Evolutionary conservation across 2,797 vertebrate species (phyloP).

Genomic region (Pempheris klunzingeri): DNA sequence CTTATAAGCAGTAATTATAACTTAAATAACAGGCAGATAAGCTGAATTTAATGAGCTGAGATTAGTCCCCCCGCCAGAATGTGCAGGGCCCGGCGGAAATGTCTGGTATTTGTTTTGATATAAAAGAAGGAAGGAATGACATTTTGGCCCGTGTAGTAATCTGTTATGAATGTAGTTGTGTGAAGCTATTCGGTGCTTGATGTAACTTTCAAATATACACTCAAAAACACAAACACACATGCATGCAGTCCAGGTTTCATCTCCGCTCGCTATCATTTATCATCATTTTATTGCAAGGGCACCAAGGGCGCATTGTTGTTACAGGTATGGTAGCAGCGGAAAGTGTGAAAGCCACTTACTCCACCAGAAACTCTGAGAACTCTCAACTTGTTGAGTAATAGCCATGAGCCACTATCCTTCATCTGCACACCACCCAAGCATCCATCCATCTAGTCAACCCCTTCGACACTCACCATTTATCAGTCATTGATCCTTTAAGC

Average conservation of each 20-base stretch:
- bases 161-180: background rate
- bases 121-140: background rate
- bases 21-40: conserved; percentile 20
- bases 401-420: conserved; percentile 46
- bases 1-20: conserved; percentile 41
- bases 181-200: background rate
- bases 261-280: conserved; percentile 65
- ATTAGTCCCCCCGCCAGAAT: background rate
- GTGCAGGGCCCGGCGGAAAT: background rate
- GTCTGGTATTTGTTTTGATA: background rate
- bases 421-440: conserved; percentile 46
- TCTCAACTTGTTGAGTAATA: conserved; percentile 74
- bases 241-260: conserved; percentile 33
- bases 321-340: conserved; percentile 62
- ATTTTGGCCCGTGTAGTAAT: background rate
- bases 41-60: background rate
- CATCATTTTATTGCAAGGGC: conserved; percentile 79
- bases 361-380: conserved; percentile 63
- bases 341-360: conserved; percentile 69
- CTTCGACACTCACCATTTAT: conserved; percentile 19
- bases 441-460: conserved; percentile 48
- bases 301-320: conserved; percentile 75
- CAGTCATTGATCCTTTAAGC: conserved; percentile 16
- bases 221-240: conserved; percentile 31
- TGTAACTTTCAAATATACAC: background rate